Evolutionary conservation across 2,888 invertebrate species (phyloP).

Genomic region (Drosophila peninsularis): DNA sequence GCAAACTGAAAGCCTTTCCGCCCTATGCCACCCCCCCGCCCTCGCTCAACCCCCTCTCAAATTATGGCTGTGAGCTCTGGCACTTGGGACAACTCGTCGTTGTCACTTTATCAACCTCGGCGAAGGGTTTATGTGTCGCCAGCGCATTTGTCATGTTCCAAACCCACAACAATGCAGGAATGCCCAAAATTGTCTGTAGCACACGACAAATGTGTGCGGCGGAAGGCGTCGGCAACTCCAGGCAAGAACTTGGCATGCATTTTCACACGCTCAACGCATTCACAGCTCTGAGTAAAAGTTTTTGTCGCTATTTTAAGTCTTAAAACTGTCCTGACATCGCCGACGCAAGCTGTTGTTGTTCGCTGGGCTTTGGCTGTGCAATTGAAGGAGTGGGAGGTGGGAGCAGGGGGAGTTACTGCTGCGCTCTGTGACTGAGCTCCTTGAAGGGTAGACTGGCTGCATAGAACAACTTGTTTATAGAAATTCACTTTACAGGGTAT

Average conservation of each 20-base stretch:
- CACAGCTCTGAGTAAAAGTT: slow-evolving; percentile 20
- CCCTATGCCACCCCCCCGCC: no score
- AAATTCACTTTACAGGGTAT: slow-evolving; percentile 15
- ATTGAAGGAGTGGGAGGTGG: slow-evolving; percentile 11
- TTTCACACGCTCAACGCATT: slow-evolving; percentile 28
- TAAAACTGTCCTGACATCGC: slow-evolving; percentile 43
- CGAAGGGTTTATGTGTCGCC: slow-evolving; percentile 66
- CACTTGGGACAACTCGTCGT: slow-evolving; percentile 23
- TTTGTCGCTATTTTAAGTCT: slow-evolving; percentile 39
- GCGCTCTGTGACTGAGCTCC: background rate
- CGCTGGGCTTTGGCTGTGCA: background rate
- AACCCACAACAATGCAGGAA: slow-evolving; percentile 7
- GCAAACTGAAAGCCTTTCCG: slow-evolving; percentile 43
- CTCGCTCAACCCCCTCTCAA: slow-evolving; percentile 6
- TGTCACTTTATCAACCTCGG: slow-evolving; percentile 69
- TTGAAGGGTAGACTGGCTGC: background rate
- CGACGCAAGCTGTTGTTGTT: slow-evolving; percentile 28
- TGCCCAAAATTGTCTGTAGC: slow-evolving; percentile 12
- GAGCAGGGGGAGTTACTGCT: slow-evolving; percentile 1
- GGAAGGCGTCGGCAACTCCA: slow-evolving; percentile 13
- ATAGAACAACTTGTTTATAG: no score
- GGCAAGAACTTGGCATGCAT: slow-evolving; percentile 20
- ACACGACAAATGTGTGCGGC: no score
- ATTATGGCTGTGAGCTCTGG: slow-evolving; percentile 32
- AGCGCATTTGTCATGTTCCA: slow-evolving; percentile 52